These are phyloP conservation scores for Ophonus ardosiacus DNA, from an alignment of 2,888 invertebrate genomes.

Conservation along the genomic window DNA sequence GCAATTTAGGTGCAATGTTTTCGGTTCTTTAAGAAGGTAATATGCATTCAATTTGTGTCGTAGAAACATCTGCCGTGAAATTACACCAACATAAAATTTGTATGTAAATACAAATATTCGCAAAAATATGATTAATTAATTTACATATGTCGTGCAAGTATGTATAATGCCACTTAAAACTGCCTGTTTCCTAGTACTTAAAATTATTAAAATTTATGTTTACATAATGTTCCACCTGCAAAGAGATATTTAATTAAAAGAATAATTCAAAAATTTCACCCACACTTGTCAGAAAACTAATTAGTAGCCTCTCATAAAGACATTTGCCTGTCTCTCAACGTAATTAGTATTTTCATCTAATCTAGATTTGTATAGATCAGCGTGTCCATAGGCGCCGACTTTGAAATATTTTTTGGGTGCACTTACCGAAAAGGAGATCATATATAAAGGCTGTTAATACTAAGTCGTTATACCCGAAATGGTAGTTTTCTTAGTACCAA, in stretches of 20 bases:
- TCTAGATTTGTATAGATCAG: constrained; percentile 36
- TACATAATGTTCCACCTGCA: constrained; percentile 28
- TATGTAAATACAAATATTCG: constrained; percentile 61
- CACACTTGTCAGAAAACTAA: constrained; percentile 19
- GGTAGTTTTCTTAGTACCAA: too few species aligned
- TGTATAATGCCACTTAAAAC: constrained; percentile 33
- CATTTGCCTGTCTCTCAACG: neutral
- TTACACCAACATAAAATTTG: constrained; percentile 58
- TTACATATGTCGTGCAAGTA: constrained; percentile 58
- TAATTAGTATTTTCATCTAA: constrained; percentile 42
- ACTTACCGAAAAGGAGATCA: too few species aligned
- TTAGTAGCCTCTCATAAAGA: constrained; percentile 37
- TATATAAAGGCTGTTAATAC: too few species aligned
- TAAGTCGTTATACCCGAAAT: too few species aligned
- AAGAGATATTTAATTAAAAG: constrained; percentile 13
- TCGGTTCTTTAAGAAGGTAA: constrained; percentile 32
- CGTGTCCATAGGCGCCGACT: too few species aligned
- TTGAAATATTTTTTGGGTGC: too few species aligned
- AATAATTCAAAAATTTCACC: neutral
- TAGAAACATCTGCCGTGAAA: constrained; percentile 49
- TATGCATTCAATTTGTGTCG: constrained; percentile 38
- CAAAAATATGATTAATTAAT: constrained; percentile 61
- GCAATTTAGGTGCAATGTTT: constrained; percentile 11
- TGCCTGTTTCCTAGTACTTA: constrained; percentile 29
- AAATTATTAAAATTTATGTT: constrained; percentile 42